Conservation (phyloP, 2,888 invertebrate species). For the Miltochrista miniata region DNA sequence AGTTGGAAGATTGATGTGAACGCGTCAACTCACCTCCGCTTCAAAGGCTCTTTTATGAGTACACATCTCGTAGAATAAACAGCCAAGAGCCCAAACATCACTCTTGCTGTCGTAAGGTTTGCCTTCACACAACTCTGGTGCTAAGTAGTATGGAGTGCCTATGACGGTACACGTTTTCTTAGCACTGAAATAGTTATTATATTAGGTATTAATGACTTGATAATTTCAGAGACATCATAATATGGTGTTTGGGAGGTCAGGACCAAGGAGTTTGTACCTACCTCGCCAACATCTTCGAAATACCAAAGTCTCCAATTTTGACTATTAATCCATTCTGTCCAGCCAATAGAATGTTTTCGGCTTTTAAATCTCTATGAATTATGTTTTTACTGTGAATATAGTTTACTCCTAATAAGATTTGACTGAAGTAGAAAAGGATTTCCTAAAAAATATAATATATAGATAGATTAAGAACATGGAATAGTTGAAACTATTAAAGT, state of each 20-base stretch:
- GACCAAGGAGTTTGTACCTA: constrained; percentile 37
- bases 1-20: too few relatives aligned
- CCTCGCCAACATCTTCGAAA: constrained; percentile 89
- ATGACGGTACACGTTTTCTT: constrained; percentile 86
- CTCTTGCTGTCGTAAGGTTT: constrained; percentile 90
- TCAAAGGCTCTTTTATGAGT: constrained; percentile 89
- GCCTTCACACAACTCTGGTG: constrained; percentile 92
- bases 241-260: too few relatives aligned
- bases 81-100: constrained; percentile 94
- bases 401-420: constrained; percentile 90
- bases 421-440: constrained; percentile 87
- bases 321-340: constrained; percentile 87
- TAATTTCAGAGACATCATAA: background rate
- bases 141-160: constrained; percentile 92
- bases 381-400: constrained; percentile 91
- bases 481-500: too few relatives aligned
- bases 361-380: constrained; percentile 92
- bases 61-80: constrained; percentile 91
- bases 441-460: constrained; percentile 73
- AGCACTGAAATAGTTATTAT: constrained; percentile 64
- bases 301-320: constrained; percentile 94
- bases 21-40: constrained; percentile 81
- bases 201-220: background rate
- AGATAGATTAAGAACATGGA: background rate
- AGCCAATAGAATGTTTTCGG: constrained; percentile 91